phyloP scores from a whole-genome alignment of 1,140 invertebrate species.

The Oryzaephilus surinamensis region DNA sequence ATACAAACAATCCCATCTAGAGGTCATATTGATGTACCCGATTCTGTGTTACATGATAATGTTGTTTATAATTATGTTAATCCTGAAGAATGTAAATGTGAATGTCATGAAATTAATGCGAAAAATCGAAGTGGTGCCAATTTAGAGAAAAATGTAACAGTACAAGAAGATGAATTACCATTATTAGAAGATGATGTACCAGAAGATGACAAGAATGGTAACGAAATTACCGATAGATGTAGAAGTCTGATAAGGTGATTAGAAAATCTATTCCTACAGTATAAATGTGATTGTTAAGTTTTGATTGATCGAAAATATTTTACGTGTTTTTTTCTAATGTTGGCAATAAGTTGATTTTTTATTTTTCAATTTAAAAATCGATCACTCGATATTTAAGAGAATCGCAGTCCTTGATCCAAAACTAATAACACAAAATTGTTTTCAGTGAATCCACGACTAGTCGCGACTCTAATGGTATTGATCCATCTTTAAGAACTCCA shows the following conservation, averaged over 20 bases:
- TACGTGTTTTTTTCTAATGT: neutral
- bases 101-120: constrained; percentile 57
- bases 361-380: too few relatives aligned
- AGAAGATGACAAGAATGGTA: constrained; percentile 17
- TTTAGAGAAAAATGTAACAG: constrained; percentile 8
- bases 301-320: neutral
- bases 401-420: too few relatives aligned
- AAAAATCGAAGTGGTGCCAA: constrained; percentile 4
- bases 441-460: neutral
- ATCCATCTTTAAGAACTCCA: constrained; percentile 17
- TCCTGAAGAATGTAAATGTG: constrained; percentile 72
- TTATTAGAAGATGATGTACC: constrained; percentile 23
- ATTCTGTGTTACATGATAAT: constrained; percentile 27
- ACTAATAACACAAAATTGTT: neutral
- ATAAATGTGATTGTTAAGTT: neutral
- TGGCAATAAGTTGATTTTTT: neutral
- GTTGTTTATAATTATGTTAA: constrained; percentile 65
- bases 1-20: constrained; percentile 63
- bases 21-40: constrained; percentile 31
- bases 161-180: constrained; percentile 30
- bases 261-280: neutral
- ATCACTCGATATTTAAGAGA: too few relatives aligned
- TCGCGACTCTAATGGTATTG: constrained; percentile 13
- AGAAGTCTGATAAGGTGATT: constrained; percentile 22
- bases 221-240: constrained; percentile 18